Conservation (phyloP, 2,888 invertebrate species). For the Frankliniella fusca region DNA sequence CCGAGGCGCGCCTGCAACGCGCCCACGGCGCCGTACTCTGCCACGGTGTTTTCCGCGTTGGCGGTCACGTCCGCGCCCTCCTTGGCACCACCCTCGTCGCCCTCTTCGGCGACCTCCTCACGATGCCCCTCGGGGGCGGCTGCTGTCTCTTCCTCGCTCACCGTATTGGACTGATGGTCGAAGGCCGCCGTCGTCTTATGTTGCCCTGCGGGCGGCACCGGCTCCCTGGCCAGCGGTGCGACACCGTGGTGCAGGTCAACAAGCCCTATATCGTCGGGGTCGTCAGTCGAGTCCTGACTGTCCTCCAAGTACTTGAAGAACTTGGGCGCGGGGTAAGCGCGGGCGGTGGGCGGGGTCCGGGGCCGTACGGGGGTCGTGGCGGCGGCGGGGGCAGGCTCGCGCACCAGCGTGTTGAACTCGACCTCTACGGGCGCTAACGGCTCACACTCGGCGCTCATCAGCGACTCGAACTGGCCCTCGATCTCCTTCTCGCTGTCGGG, state of each 20-base stretch:
- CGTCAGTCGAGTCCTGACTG: background rate
- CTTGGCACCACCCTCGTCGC: background rate
- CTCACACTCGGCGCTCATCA: background rate
- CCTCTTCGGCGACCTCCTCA: too few species aligned
- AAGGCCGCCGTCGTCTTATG: too few species aligned
- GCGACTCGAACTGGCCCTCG: constrained; percentile 18
- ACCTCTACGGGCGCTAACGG: background rate
- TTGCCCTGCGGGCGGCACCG: background rate
- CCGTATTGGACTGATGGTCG: too few species aligned
- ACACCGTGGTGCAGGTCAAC: background rate
- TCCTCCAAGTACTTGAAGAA: background rate
- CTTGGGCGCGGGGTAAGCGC: too few species aligned
- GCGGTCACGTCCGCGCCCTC: background rate
- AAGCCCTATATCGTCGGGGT: background rate
- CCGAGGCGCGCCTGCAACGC: background rate
- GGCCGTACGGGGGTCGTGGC: too few species aligned
- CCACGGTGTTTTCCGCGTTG: background rate
- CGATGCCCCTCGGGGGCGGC: background rate
- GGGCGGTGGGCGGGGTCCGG: too few species aligned
- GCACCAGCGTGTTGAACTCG: background rate
- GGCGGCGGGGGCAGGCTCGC: background rate
- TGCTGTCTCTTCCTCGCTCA: background rate
- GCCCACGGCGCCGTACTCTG: background rate
- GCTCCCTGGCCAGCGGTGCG: background rate
- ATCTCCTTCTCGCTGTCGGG: constrained; percentile 15